Conservation (phyloP, 1,140 invertebrate species). For the Saxidomus purpurata region DNA sequence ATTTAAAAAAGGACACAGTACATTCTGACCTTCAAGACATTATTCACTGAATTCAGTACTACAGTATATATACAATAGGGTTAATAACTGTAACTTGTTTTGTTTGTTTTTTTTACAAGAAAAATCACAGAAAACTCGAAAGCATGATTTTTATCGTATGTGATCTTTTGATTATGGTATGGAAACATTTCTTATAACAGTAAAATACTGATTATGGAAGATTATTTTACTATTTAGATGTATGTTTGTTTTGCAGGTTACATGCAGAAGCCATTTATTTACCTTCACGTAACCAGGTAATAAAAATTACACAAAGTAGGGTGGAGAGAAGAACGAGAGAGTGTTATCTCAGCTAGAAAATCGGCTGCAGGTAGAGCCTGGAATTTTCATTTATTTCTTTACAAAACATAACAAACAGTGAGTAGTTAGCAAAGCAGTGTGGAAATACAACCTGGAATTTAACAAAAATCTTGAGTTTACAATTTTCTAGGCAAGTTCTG, state of each 20-base stretch:
- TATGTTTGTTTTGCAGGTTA: neutral
- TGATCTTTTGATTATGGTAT: neutral
- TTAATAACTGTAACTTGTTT: too few species aligned
- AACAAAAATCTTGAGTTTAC: too few species aligned
- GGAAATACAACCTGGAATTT: too few species aligned
- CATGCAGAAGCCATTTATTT: neutral
- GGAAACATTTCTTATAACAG: neutral
- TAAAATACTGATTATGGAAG: neutral
- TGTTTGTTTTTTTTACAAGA: too few species aligned
- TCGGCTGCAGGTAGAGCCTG: neutral
- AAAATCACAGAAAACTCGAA: too few species aligned
- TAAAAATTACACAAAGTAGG: constrained; percentile 4
- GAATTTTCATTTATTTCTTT: constrained; percentile 34
- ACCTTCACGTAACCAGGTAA: neutral
- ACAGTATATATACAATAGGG: too few species aligned
- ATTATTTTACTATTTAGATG: neutral
- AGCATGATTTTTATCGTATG: neutral
- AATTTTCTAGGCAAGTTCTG: too few species aligned
- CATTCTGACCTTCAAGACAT: too few species aligned
- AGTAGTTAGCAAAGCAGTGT: neutral
- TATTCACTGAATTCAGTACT: too few species aligned
- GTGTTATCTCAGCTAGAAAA: neutral
- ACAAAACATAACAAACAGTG: neutral
- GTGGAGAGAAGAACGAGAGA: neutral
- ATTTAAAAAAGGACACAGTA: too few species aligned